Base-by-base conservation (phyloP, 1,140 invertebrate species). In the Leptopilina boulardi region DNA sequence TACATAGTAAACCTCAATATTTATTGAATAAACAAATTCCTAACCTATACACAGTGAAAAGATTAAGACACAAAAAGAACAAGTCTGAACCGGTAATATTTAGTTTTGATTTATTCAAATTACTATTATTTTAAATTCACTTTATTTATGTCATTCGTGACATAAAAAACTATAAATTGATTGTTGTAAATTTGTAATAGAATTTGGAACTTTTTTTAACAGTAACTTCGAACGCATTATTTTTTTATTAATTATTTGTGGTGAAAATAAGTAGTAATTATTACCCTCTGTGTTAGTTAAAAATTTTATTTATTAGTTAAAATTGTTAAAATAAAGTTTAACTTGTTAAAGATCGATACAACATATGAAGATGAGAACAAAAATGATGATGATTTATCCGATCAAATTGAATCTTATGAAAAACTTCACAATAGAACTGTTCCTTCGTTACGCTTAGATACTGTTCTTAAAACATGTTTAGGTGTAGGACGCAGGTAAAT, bases 401-500 rank as follows among this genome's bases (percentile, higher is more conserved):
- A n/a, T 30, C 15, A 15, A 30, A 1, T 66, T 30, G 59, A 66
- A n/a, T 87, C 26, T 15, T 23, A 30, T 66, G 59, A 66, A 8
- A 95, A 94, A 90, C 84, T 94, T 15, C 81, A 94, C 1, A 92
- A 92, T 83, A 87, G 92, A 38, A 93, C 86, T 77, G 90, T 95
- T 18, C 91, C 91, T 75, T 94, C 94, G 3, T 81, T 94, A 76
- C 90, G 95, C 76, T 88, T 94, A 3, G 95, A 96, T 91, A 83
- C 88, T 0, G 80, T 96, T 59, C 82, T 95, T 0, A 96, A 95
- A 89, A 90, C 91, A 71, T 93, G 92, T 13, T 86, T 95, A n/a
- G 92, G 92, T 54, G 91, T 95, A 73, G 91, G 94, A 30, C 93
- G 95, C 86, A 94, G 93, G 91, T 90, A 88, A 82, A 74, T 76